Evolutionary conservation across 1,140 invertebrate species (phyloP), one percentile per base, ranked within the genome.

Genomic region (Melitaea cinxia): DNA sequence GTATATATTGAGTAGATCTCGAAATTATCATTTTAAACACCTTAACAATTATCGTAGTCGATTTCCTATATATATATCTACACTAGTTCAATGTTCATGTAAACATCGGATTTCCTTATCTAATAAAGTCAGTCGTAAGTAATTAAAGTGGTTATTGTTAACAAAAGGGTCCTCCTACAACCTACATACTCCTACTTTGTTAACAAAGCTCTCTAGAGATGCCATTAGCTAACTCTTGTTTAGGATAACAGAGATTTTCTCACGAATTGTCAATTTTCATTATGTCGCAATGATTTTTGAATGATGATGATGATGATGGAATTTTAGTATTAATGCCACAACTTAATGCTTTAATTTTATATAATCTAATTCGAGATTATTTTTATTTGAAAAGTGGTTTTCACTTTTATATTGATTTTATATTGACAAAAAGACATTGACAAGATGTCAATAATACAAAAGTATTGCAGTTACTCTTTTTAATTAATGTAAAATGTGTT

Each of bases 101-200:
- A 14, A 56, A 33, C 12, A 33, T 49, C 7, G 47, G 39, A 58
- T 47, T 47, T 4, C 39, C 39, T 58, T 58, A 58, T 58, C 39
- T 58, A 47, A 49, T 58, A 58, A 14, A 58, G 28, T 58, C 24
- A 58, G 56, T 58, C 56, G 47, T 14, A 47, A 58, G 56, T 61
- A 61, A 61, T 61, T 53, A 61, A 61, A 21, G 28, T 35, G 39
- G 56, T 65, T 65, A 57, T 57, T 65, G 54, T 57, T 50, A 56
- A 64, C 49, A 52, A 30, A 58, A 57, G 62, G 62, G 45, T 23
- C 45, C 61, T 58, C 54, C 21, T 30, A 37, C 62, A 57, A 64
- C 57, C 61, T 39, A 56, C 45, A 65, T 65, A 56, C 52, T 50
- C 39, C 15, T 53, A 54, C 62, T 58, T 65, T 65, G 62, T 65